Evolutionary conservation across 2,797 vertebrate genomes (phyloP).

Genomic region (Podarcis lilfordi): DNA sequence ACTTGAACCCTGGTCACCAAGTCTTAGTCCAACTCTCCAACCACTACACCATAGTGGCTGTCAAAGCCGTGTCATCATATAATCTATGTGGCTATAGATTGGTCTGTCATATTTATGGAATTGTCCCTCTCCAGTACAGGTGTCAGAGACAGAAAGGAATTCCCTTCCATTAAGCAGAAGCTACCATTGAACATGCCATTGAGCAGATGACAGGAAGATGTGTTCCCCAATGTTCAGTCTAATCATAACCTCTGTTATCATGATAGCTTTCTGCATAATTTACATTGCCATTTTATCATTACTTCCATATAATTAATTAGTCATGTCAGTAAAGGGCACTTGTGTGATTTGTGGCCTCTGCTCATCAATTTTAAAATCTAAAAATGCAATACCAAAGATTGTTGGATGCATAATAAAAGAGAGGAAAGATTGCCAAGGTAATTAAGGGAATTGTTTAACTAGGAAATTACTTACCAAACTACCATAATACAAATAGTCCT

Average conservation of each 20-base stretch:
- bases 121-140: neutral
- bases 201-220: neutral
- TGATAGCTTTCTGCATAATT: constrained; percentile 17
- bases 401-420: constrained; percentile 32
- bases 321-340: constrained; percentile 26
- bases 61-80: neutral
- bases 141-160: neutral
- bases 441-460: constrained; percentile 33
- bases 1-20: no score
- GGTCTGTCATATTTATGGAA: neutral
- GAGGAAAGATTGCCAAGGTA: neutral
- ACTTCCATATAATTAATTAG: constrained; percentile 28
- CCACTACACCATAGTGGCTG: no score
- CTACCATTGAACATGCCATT: neutral
- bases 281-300: constrained; percentile 13
- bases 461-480: constrained; percentile 27
- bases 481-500: constrained; percentile 3
- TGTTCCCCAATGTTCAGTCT: constrained; percentile 15
- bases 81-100: neutral
- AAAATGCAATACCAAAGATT: constrained; percentile 30
- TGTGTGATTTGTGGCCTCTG: constrained; percentile 22
- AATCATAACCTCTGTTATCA: constrained; percentile 12
- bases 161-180: neutral
- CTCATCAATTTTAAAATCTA: constrained; percentile 35
- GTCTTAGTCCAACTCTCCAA: no score